phyloP scores from a whole-genome alignment of 2,797 vertebrate species.

The Xerus rutilus region DNA sequence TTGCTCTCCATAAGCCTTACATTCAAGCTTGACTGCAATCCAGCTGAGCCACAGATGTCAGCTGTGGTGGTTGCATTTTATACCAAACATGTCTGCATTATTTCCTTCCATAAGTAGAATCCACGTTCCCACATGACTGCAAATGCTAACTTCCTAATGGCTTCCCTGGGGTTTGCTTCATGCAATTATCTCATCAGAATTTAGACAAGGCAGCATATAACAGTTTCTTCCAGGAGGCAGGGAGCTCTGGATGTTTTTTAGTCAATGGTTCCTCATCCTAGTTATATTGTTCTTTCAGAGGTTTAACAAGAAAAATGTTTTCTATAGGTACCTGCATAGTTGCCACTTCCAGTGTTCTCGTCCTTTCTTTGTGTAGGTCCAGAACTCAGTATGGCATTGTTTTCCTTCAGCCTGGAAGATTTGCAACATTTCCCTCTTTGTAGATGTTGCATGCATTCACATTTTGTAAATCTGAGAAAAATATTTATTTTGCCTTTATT shows the following conservation, averaged over 20 bases:
- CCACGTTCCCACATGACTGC: constrained; percentile 35
- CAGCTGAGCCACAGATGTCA: neutral
- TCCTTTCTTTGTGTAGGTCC: constrained; percentile 17
- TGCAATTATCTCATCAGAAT: constrained; percentile 64
- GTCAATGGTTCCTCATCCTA: neutral
- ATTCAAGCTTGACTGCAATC: neutral
- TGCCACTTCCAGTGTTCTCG: constrained; percentile 18
- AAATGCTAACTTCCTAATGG: constrained; percentile 60
- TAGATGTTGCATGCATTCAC: neutral
- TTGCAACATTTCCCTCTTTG: neutral
- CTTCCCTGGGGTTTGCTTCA: constrained; percentile 64
- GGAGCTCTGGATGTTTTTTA: constrained; percentile 24
- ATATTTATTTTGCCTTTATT: constrained; percentile 39
- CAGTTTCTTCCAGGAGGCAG: constrained; percentile 28
- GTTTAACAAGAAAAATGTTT: constrained; percentile 24
- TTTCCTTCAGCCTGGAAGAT: constrained; percentile 12
- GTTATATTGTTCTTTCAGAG: constrained; percentile 47
- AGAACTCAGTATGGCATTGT: neutral
- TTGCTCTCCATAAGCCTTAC: neutral
- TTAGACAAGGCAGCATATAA: constrained; percentile 61
- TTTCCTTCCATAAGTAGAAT: constrained; percentile 49
- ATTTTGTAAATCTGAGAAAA: constrained; percentile 50
- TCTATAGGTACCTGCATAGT: neutral
- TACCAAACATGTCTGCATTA: neutral
- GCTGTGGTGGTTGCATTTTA: constrained; percentile 20